phyloP scores from a whole-genome alignment of 2,888 invertebrate species.

The Lasioglossum calceatum region DNA sequence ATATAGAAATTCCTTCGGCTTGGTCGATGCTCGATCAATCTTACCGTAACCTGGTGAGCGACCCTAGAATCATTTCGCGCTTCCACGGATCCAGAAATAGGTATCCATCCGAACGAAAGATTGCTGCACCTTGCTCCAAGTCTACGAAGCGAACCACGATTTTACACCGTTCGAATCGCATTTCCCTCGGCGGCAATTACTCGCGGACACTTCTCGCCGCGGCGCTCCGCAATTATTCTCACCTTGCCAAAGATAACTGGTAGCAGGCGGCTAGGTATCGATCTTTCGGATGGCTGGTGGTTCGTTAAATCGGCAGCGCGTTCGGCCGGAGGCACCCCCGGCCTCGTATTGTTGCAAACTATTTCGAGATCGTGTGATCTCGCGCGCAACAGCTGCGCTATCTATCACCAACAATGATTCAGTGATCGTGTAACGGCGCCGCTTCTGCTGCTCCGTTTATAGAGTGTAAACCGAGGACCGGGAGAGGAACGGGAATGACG shows the following conservation, averaged over 20 bases:
- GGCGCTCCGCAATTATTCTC: constrained; percentile 53
- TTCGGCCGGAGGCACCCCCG: constrained; percentile 52
- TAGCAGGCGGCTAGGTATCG: constrained; percentile 58
- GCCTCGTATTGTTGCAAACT: constrained; percentile 80
- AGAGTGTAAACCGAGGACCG: constrained; percentile 76
- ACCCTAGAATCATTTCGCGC: neutral
- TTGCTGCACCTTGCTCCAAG: neutral
- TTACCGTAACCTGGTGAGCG: neutral
- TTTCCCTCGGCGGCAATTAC: neutral
- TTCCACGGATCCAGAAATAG: neutral
- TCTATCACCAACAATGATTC: constrained; percentile 83
- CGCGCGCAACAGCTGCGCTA: constrained; percentile 81
- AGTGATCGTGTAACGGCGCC: constrained; percentile 80
- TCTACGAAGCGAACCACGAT: constrained; percentile 29
- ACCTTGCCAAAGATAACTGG: constrained; percentile 60
- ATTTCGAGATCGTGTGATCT: constrained; percentile 82
- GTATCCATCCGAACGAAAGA: neutral
- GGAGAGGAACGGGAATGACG: constrained; percentile 31
- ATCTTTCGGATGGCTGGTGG: constrained; percentile 50
- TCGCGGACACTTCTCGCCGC: neutral
- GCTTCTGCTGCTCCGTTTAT: constrained; percentile 78
- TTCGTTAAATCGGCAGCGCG: constrained; percentile 70
- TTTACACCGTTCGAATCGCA: neutral
- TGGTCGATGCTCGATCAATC: neutral
- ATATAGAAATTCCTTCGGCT: constrained; percentile 42